Base-by-base conservation (phyloP, 1,140 invertebrate species). In the Amphibalanus amphitrite region DNA sequence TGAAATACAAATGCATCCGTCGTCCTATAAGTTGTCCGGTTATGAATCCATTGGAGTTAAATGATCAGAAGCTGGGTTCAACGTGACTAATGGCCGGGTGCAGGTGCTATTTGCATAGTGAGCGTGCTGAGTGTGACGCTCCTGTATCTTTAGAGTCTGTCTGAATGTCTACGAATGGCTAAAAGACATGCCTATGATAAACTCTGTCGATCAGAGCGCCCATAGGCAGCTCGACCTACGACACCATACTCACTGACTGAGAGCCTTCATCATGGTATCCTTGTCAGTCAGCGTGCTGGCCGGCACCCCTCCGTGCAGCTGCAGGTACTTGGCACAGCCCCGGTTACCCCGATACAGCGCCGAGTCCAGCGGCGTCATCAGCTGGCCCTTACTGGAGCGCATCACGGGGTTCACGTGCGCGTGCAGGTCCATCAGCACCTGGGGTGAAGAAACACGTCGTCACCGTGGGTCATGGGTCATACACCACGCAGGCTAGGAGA, bases 301-400 rank as follows among this genome's bases (percentile, higher is more conserved):
- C 1, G 91, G 88, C 29, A 91, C 82, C 0, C 91, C 94, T 10
- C 93, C 93, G 76, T 95, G 90, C 75, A 93, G 86, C 79, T 94
- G 91, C 29, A 97, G 83, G 80, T 94, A 92, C 80, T 97, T 96
- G 40, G 94, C 94, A 75, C 91, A 92, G 17, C 93, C 90, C 47
- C 89, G 84, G 80, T 93, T 87, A 0, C 91, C 91, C 69, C 90
- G 86, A 72, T 89, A 87, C 6, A 95, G 81, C 0, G 95, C 93
- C 71, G 91, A 91, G 79, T 98, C 95, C 74, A 96, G 81, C 0
- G 94, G 91, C 0, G 93, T 96, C 82, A 95, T 86, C 29, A 89
- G 82, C 68, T 88, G 83, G 68, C 92, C 91, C 79, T 91, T 90
- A 0, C 85, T 87, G 20, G 89, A 92, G 71, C 90, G 83, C 75